Percentiles rank a stretch among this genome's conserved stretches.
Conservation (phyloP, 2,113 vertebrate species). For the Pantherophis guttatus region DNA sequence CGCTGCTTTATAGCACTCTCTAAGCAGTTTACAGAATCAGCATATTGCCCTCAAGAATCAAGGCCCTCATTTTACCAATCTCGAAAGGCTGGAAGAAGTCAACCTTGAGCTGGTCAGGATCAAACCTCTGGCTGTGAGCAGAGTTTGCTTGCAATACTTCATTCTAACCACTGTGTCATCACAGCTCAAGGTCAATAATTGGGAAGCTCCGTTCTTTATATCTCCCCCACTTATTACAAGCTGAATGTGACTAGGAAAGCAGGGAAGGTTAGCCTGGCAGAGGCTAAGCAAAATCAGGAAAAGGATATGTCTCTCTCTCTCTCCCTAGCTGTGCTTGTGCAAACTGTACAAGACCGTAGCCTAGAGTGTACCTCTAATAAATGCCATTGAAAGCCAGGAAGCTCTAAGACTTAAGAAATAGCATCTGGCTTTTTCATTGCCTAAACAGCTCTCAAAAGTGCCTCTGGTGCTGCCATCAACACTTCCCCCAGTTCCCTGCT, state of each 20-base stretch:
- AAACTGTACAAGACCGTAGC: neutral
- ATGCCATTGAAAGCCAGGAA: neutral
- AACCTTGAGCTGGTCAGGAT: too few relatives aligned
- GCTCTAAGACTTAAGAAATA: neutral
- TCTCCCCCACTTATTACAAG: neutral
- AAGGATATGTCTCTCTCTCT: neutral
- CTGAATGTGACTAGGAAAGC: neutral
- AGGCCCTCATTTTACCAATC: too few relatives aligned
- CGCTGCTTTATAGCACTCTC: too few relatives aligned
- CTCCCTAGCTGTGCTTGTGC: neutral
- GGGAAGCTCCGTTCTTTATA: neutral
- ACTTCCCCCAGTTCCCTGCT: neutral
- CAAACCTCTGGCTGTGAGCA: too few relatives aligned
- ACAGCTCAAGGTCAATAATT: neutral
- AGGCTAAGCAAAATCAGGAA: neutral
- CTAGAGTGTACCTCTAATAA: neutral
- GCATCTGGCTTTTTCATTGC: neutral
- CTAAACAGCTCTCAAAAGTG: conserved; percentile 1
- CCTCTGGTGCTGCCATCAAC: neutral
- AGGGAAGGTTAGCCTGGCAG: neutral
- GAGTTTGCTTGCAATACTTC: too few relatives aligned
- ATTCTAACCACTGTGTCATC: too few relatives aligned
- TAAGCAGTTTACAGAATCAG: too few relatives aligned
- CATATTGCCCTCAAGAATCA: too few relatives aligned
- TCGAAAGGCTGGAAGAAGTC: too few relatives aligned